Evolutionary conservation across 2,113 vertebrate genomes (phyloP).

Genomic region (Trogon surrucura): DNA sequence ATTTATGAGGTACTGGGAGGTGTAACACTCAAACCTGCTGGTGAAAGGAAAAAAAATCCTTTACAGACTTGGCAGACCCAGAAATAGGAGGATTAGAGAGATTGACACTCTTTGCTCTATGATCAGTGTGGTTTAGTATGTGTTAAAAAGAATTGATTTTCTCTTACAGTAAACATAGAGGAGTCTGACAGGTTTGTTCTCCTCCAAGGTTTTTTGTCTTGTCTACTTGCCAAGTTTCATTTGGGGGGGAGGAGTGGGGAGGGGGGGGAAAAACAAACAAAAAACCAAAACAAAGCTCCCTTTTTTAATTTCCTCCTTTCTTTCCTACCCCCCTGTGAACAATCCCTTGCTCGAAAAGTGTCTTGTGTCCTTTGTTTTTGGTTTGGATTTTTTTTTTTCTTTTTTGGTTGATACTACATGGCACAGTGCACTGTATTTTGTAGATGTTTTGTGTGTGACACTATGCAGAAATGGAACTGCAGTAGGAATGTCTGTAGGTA

Average conservation of each 20-base stretch:
- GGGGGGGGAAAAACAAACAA: not conserved
- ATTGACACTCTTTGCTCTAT: not conserved
- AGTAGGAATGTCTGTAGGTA: not conserved
- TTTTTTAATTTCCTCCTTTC: too few relatives aligned
- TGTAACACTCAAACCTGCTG: not conserved
- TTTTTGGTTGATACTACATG: not conserved
- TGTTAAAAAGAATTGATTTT: not conserved
- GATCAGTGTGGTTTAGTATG: not conserved
- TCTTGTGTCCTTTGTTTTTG: not conserved
- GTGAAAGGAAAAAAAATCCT: not conserved
- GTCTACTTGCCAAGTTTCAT: not conserved
- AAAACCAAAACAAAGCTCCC: not conserved
- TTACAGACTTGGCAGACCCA: not conserved
- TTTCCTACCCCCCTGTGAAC: not conserved
- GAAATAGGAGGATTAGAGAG: not conserved
- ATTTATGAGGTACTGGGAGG: not conserved
- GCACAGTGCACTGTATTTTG: not conserved
- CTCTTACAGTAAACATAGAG: not conserved
- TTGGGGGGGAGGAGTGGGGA: not conserved
- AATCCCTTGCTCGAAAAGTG: not conserved
- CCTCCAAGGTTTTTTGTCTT: not conserved
- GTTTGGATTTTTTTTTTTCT: rapidly evolving
- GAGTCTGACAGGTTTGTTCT: not conserved
- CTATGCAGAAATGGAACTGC: not conserved
- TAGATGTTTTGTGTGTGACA: not conserved